Percentiles rank a stretch among this genome's conserved stretches.
Conservation (phyloP, 1,140 invertebrate species). For the Aricia agestis region DNA sequence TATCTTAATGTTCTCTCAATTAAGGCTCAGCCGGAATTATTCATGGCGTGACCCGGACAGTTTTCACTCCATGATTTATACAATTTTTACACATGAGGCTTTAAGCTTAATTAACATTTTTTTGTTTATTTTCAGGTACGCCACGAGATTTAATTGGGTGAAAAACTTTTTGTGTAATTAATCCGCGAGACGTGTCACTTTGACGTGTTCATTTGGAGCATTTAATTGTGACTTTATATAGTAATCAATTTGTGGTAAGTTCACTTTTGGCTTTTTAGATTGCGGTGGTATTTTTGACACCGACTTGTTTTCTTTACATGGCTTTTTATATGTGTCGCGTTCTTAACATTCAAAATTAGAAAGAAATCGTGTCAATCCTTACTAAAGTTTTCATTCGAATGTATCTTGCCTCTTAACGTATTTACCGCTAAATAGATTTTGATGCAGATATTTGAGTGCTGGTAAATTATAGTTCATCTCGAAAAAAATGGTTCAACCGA, state of each 20-base stretch:
- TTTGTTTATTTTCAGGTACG: conserved; percentile 39
- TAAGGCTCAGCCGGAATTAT: conserved; percentile 54
- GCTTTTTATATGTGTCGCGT: no score
- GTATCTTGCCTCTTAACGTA: no score
- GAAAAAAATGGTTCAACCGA: no score
- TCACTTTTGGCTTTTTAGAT: conserved; percentile 7
- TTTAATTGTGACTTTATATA: conserved; percentile 11
- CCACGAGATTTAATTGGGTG: conserved; percentile 17
- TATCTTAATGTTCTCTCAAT: conserved; percentile 61
- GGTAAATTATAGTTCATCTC: no score
- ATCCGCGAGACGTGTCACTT: conserved; percentile 7
- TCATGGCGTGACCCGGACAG: conserved; percentile 49
- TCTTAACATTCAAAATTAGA: no score
- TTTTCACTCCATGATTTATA: conserved; percentile 57
- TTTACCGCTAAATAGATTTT: no score
- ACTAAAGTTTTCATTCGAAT: no score
- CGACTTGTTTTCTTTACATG: background rate
- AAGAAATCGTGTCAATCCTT: no score
- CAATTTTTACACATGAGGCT: conserved; percentile 41
- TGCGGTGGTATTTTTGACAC: background rate
- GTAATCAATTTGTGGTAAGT: background rate
- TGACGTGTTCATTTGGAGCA: conserved; percentile 20
- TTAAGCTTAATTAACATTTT: conserved; percentile 41
- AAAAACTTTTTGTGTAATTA: conserved; percentile 17
- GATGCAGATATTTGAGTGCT: no score